Evolutionary conservation across 2,113 vertebrate species (phyloP), one percentile per base, ranked within the genome.

Genomic region (Myanophis thanlyinensis): DNA sequence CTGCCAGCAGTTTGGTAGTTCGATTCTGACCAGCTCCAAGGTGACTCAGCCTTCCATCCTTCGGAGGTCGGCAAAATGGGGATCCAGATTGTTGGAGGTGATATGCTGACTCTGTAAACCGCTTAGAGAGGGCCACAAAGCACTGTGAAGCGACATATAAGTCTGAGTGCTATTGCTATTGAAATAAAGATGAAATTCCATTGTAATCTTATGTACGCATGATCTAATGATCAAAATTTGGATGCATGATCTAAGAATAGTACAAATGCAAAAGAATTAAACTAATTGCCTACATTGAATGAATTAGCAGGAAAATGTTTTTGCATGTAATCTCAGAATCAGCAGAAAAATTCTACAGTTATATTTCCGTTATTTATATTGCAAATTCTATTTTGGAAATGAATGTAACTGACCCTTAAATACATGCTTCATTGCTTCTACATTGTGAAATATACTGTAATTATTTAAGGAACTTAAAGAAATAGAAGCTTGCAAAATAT

Each of bases 401-500:
- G 4, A 20, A 18, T 86, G 13, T 40, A 52, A 12, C 35, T 27
- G n/a, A 1, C 3, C 40, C 25, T 87, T 73, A 52, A 30, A 25
- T 56, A 3, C 7, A 44, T 25, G 54, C 49, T 87, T 47, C 85
- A 30, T 51, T 67, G 30, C n/a, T 67, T 15, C 62, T 67, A 15
- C 12, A 40, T 40, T 12, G 20, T 62, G 51, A 62, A 11, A 87
- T 47, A 22, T 48, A 10, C 2, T 49, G 10, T 13, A 1, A 73
- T 73, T 54, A 23, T 23, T 94, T 62, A 40, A 62, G 87, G 67
- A 30, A 8, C 40, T 0, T 9, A 94, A 90, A 92, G 89, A 80
- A 94, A 40, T 35, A 89, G 51, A 46, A 15, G 94, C 40, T 93
- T 91, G n/a, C 59, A 94, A 95, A 92, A 1, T 47, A 27, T 8